Evolutionary conservation across 2,797 vertebrate genomes (phyloP).

Genomic region (Sebastolobus altivelis): DNA sequence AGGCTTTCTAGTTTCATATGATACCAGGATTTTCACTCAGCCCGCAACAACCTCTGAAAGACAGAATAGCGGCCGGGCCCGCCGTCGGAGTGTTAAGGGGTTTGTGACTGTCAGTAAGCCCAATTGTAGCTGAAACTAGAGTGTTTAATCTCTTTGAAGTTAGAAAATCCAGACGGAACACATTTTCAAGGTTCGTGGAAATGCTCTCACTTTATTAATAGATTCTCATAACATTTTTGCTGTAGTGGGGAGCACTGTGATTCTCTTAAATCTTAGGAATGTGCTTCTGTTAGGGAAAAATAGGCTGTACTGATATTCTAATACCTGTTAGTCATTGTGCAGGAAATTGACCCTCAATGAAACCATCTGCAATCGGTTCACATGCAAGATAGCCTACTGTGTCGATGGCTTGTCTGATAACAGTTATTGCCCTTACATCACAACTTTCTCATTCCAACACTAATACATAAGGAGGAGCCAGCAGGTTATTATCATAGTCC

Average conservation of each 20-base stretch:
- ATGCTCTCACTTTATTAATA: background rate
- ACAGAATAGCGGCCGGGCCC: too few relatives aligned
- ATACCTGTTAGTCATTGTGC: background rate
- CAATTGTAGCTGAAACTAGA: background rate
- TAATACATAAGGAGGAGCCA: background rate
- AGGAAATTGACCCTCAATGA: background rate
- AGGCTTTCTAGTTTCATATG: too few relatives aligned
- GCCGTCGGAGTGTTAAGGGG: too few relatives aligned
- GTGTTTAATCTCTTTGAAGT: conserved; percentile 28
- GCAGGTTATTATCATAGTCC: background rate
- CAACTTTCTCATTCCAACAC: background rate
- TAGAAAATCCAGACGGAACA: background rate
- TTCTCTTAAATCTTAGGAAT: background rate
- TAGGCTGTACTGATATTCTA: background rate
- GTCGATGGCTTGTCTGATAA: background rate
- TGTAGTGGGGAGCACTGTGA: background rate
- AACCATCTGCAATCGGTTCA: background rate
- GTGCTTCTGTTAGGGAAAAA: background rate
- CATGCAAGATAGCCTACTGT: conserved; percentile 3
- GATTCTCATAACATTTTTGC: background rate
- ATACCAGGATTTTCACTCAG: too few relatives aligned
- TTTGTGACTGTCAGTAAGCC: background rate
- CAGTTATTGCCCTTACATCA: conserved; percentile 3
- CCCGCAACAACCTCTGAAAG: too few relatives aligned
- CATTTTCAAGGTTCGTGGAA: background rate